Conservation (phyloP, 2,888 invertebrate genomes). For the Mallateleia sp. region DNA sequence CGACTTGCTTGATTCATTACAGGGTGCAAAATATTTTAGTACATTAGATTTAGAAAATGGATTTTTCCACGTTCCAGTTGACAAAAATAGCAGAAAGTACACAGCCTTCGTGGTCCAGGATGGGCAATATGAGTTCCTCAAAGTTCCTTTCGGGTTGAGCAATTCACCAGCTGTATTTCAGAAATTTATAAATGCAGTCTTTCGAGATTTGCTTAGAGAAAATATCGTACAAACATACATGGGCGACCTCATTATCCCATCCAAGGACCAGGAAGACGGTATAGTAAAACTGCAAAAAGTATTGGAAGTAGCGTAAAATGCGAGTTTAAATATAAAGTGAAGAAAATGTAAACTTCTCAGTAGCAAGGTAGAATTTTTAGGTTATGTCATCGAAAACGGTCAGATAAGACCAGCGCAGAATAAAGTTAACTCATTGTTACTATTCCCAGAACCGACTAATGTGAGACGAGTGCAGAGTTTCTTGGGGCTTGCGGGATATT, state of each 20-base stretch:
- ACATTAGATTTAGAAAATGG: neutral
- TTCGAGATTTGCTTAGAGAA: slow-evolving; percentile 3
- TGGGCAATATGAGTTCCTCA: neutral
- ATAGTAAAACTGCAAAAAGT: neutral
- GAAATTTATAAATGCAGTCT: slow-evolving; percentile 5
- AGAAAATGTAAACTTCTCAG: too few species aligned
- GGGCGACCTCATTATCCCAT: slow-evolving; percentile 13
- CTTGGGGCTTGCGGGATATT: neutral
- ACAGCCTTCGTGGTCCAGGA: neutral
- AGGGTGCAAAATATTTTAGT: neutral
- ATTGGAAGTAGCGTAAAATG: neutral
- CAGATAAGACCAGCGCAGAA: neutral
- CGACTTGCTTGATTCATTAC: neutral
- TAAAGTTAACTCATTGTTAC: neutral
- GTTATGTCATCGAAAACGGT: slow-evolving; percentile 22
- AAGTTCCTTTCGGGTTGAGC: slow-evolving; percentile 9
- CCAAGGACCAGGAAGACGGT: neutral
- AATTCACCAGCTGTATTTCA: slow-evolving; percentile 31
- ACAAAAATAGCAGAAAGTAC: neutral
- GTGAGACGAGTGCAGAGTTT: neutral
- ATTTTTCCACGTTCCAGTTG: neutral
- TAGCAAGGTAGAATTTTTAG: slow-evolving; percentile 35
- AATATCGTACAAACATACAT: neutral
- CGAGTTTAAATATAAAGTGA: neutral
- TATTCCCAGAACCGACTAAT: neutral